Evolutionary conservation across 1,140 invertebrate species (phyloP).

Genomic region (Halesus radiatus): DNA sequence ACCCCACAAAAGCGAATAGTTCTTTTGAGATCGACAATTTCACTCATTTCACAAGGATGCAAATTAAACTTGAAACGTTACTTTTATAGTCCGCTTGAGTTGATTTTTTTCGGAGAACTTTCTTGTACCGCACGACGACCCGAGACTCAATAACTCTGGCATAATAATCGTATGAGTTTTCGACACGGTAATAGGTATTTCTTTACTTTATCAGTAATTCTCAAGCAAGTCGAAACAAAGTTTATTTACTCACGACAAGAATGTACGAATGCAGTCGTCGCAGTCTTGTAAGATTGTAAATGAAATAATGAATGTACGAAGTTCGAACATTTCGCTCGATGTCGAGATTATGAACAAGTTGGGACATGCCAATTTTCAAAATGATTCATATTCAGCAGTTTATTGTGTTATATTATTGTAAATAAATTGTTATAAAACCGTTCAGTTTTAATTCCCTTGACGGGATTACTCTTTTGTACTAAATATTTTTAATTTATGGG

Average conservation of each 20-base stretch:
- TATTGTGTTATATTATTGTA: too few relatives aligned
- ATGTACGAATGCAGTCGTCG: neutral
- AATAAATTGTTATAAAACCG: neutral
- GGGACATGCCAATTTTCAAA: neutral
- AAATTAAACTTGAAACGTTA: neutral
- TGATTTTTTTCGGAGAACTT: neutral
- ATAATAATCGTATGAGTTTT: neutral
- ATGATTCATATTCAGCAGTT: neutral
- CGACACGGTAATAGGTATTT: too few relatives aligned
- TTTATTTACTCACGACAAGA: neutral
- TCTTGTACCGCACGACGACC: neutral
- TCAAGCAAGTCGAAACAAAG: neutral
- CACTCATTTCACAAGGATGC: neutral
- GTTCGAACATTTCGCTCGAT: neutral
- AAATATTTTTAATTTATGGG: neutral
- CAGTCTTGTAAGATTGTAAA: neutral
- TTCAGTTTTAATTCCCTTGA: neutral
- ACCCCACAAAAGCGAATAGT: conserved; percentile 24
- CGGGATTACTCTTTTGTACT: neutral
- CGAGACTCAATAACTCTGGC: neutral
- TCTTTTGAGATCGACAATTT: conserved; percentile 18
- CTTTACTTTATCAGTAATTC: too few relatives aligned
- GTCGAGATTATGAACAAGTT: neutral
- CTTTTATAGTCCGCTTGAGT: neutral
- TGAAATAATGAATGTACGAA: neutral